phyloP scores from a whole-genome alignment of 2,888 invertebrate genomes.

The Byasa hedistus region DNA sequence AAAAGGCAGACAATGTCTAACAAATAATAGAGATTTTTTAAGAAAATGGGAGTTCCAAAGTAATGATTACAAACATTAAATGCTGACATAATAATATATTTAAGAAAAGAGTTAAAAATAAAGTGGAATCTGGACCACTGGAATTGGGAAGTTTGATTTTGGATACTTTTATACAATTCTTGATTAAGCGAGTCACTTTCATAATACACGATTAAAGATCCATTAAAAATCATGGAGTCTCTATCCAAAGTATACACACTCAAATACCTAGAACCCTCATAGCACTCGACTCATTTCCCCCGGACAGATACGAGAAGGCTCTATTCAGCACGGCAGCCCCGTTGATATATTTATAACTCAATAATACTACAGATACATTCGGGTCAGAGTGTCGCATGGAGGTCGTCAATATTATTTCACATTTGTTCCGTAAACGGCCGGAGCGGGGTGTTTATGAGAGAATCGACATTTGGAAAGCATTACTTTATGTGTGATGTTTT shows the following conservation, averaged over 20 bases:
- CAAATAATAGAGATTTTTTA: too few relatives aligned
- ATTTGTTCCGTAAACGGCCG: conserved; percentile 32
- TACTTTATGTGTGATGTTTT: conserved; percentile 23
- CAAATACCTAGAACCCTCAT: conserved; percentile 2
- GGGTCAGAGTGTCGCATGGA: conserved; percentile 35
- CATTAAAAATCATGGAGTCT: not conserved
- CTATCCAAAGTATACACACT: conserved; percentile 1
- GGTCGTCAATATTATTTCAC: conserved; percentile 38
- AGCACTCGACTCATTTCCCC: conserved; percentile 9
- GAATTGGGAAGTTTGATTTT: too few relatives aligned
- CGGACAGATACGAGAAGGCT: conserved; percentile 10
- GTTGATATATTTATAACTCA: conserved; percentile 58
- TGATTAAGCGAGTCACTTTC: too few relatives aligned
- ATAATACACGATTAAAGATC: not conserved
- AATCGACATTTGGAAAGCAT: conserved; percentile 25
- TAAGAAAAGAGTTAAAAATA: too few relatives aligned
- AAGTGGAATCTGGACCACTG: too few relatives aligned
- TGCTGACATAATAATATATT: too few relatives aligned
- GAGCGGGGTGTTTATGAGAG: conserved; percentile 36
- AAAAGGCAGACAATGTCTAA: too few relatives aligned
- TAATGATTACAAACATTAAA: too few relatives aligned
- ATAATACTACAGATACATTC: conserved; percentile 44
- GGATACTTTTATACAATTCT: too few relatives aligned
- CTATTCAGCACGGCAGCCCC: conserved; percentile 38
- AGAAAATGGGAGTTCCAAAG: too few relatives aligned